A percentile compares a stretch with the other conserved stretches of the same genome.
phyloP scores from a whole-genome alignment of 2,797 vertebrate genomes.

The Sebastes kiyomatsui region DNA sequence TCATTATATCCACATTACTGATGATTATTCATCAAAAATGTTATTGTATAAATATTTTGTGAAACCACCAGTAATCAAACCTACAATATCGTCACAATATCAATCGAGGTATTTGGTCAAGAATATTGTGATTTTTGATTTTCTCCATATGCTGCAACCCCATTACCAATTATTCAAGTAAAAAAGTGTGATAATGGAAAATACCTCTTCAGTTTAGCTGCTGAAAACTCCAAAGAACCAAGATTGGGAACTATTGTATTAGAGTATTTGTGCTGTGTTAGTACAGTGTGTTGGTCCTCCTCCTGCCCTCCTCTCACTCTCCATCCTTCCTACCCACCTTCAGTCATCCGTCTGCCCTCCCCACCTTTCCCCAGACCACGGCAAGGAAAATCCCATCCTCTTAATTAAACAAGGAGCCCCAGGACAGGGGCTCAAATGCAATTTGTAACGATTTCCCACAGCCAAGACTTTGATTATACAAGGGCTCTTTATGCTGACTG shows the following conservation, averaged over 20 bases:
- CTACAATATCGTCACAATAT: too few relatives aligned
- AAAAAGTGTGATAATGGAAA: background rate
- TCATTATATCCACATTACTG: too few relatives aligned
- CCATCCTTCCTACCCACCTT: conserved; percentile 7
- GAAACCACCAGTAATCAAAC: too few relatives aligned
- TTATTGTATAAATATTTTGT: too few relatives aligned
- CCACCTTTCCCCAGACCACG: conserved; percentile 48
- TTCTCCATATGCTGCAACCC: too few relatives aligned
- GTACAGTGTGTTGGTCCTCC: background rate
- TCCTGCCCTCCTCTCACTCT: background rate
- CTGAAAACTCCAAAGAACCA: background rate
- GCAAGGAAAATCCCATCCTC: conserved; percentile 74
- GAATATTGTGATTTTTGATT: too few relatives aligned
- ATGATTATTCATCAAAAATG: too few relatives aligned
- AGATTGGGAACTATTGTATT: background rate
- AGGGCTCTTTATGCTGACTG: conserved; percentile 82
- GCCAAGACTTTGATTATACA: conserved; percentile 76
- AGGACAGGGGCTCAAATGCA: conserved; percentile 73
- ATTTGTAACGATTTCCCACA: conserved; percentile 81
- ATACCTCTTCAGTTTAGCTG: background rate
- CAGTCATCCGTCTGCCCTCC: conserved; percentile 27
- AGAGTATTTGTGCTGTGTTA: background rate
- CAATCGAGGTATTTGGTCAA: too few relatives aligned
- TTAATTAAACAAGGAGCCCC: conserved; percentile 83
- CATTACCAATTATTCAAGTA: background rate